Evolutionary conservation across 2,113 vertebrate genomes (phyloP).

Genomic region (Gallinago jamesoni): DNA sequence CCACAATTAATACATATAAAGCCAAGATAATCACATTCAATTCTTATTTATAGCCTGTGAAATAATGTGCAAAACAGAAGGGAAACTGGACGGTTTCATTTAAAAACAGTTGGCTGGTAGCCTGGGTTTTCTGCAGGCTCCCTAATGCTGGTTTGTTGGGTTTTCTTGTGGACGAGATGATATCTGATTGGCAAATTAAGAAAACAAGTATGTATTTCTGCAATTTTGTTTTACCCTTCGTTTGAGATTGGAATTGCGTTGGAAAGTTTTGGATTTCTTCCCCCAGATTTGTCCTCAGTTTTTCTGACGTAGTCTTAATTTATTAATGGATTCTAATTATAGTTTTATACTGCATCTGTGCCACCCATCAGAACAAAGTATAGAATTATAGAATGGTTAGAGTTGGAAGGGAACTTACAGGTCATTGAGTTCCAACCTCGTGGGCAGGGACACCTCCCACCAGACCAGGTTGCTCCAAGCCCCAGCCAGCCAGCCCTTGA

Average conservation of each 20-base stretch:
- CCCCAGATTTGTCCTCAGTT: not conserved
- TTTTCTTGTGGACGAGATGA: not conserved
- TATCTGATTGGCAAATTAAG: not conserved
- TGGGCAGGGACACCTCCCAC: no score
- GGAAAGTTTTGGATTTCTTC: not conserved
- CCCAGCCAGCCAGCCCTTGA: no score
- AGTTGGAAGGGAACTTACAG: no score
- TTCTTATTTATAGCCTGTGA: not conserved
- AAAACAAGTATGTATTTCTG: not conserved
- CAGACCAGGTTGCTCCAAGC: no score
- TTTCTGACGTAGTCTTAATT: not conserved
- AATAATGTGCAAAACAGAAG: conserved; percentile 8
- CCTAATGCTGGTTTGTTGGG: not conserved
- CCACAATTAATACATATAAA: not conserved
- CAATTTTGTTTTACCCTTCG: not conserved
- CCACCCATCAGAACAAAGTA: not conserved
- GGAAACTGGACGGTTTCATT: not conserved
- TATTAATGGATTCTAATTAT: not conserved
- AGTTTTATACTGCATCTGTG: not conserved
- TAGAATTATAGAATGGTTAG: no score
- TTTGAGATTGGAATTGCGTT: not conserved
- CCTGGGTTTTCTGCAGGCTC: not conserved
- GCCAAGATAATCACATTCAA: not conserved
- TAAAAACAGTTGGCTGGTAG: not conserved
- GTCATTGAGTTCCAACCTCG: no score